phyloP scores from a whole-genome alignment of 2,888 invertebrate genomes.

The Syrista parreyssii region DNA sequence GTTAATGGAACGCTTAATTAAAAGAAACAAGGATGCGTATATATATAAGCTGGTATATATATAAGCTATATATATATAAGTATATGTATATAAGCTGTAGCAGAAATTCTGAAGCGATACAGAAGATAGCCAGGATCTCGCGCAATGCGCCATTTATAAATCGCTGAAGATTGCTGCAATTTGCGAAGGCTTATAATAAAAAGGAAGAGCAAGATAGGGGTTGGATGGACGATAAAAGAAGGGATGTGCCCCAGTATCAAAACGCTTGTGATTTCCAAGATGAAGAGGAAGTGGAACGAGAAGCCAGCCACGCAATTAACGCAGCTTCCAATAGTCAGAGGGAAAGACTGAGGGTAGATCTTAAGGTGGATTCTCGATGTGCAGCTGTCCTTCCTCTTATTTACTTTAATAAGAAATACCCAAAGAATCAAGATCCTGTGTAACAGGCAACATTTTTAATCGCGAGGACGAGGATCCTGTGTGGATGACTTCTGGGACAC shows the following conservation, averaged over 20 bases:
- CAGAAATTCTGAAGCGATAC: neutral
- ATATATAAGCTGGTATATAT: neutral
- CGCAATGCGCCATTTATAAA: neutral
- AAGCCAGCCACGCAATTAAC: neutral
- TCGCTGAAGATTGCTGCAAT: neutral
- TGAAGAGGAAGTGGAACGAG: neutral
- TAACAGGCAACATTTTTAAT: neutral
- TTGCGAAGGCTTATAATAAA: neutral
- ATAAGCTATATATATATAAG: no score
- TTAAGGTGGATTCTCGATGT: neutral
- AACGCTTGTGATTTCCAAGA: neutral
- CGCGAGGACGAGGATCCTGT: neutral
- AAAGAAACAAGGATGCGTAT: neutral
- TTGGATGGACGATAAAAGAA: neutral
- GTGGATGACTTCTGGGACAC: neutral
- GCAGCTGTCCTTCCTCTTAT: neutral
- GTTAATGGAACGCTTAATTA: neutral
- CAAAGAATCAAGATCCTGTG: neutral
- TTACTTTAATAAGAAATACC: neutral
- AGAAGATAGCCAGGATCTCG: neutral
- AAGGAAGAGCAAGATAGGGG: neutral
- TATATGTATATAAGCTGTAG: neutral
- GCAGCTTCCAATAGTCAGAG: neutral
- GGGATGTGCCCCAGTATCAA: neutral
- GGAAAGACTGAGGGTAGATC: neutral